Evolutionary conservation across 1,140 invertebrate genomes (phyloP), one percentile per base, ranked within the genome.

Genomic region (Nautilus pompilius): DNA sequence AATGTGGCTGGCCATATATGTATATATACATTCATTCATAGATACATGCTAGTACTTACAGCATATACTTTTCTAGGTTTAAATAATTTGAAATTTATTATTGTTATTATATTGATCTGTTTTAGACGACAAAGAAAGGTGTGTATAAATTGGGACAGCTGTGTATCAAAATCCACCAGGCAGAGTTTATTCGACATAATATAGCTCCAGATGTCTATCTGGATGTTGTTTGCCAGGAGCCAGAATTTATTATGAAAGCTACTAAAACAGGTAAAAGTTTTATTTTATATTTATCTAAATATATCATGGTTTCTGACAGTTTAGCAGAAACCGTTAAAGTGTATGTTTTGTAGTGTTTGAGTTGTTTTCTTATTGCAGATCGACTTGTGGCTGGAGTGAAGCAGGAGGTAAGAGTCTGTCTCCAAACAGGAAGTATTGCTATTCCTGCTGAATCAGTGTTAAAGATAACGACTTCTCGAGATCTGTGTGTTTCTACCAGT

Each of bases 181-280:
- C 90, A 53, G 88, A 90, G 66, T 88, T 89, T 68, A 73, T 90
- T 26, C 49, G 49, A 5, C 87, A 87, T 0, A 85, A 86, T 61
- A 80, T 82, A 0, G 62, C 86, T 60, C 84, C 84, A 22, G 75
- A 81, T 64, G 71, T 87, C 6, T 78, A 78, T 41, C 84, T 88
- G 45, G 80, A 87, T 70, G 84, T 89, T 2, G 83, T 83, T 5
- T 85, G 86, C 66, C 86, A 87, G 53, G 81, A 84, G 20, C 84
- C 80, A n/a, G n/a, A n/a, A n/a, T n/a, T n/a, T n/a, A n/a, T n/a
- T n/a, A n/a, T n/a, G n/a, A n/a, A n/a, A n/a, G n/a, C n/a, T n/a
- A n/a, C n/a, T n/a, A n/a, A n/a, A n/a, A n/a, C n/a, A n/a, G n/a
- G n/a, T n/a, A n/a, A n/a, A n/a, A n/a, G n/a, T n/a, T n/a, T n/a